Percentiles rank a stretch among this genome's conserved stretches.
Evolutionary conservation across 2,113 vertebrate species (phyloP).

Genomic region (Sula dactylatra): DNA sequence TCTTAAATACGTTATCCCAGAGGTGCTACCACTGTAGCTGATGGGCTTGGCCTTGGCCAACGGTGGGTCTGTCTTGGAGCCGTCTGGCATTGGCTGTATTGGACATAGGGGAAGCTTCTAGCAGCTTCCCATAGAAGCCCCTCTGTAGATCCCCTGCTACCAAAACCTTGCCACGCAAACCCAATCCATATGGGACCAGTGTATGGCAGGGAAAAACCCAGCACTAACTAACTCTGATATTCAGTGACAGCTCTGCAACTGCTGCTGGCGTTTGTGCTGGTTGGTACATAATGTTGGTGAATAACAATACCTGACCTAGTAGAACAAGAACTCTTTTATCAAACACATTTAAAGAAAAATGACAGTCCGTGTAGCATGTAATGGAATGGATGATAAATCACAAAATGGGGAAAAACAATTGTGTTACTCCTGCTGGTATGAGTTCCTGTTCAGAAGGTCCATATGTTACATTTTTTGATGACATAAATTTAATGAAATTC

Average conservation of each 20-base stretch:
- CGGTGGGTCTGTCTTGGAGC: too few relatives aligned
- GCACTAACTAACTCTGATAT: neutral
- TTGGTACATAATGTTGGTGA: slow-evolving; percentile 5
- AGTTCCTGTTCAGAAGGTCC: slow-evolving; percentile 15
- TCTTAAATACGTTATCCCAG: too few relatives aligned
- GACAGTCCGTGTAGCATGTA: neutral
- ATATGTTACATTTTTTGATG: slow-evolving; percentile 47
- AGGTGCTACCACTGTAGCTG: too few relatives aligned
- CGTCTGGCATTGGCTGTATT: too few relatives aligned
- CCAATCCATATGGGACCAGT: neutral
- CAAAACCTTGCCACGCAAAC: too few relatives aligned
- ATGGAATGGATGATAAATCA: slow-evolving; percentile 64
- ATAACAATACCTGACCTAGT: slow-evolving; percentile 44
- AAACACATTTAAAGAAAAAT: slow-evolving; percentile 69
- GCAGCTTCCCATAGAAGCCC: too few relatives aligned
- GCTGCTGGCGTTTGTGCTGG: neutral
- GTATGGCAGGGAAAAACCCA: neutral
- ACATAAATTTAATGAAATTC: slow-evolving; percentile 70
- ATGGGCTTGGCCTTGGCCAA: too few relatives aligned
- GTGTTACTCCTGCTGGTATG: slow-evolving; percentile 26
- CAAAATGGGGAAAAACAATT: slow-evolving; percentile 46
- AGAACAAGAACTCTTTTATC: slow-evolving; percentile 53
- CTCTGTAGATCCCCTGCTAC: too few relatives aligned
- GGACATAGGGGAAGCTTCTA: too few relatives aligned
- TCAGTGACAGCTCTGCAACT: neutral